Conservation (phyloP, 1,140 invertebrate species). For the Acromyrmex charruanus region DNA sequence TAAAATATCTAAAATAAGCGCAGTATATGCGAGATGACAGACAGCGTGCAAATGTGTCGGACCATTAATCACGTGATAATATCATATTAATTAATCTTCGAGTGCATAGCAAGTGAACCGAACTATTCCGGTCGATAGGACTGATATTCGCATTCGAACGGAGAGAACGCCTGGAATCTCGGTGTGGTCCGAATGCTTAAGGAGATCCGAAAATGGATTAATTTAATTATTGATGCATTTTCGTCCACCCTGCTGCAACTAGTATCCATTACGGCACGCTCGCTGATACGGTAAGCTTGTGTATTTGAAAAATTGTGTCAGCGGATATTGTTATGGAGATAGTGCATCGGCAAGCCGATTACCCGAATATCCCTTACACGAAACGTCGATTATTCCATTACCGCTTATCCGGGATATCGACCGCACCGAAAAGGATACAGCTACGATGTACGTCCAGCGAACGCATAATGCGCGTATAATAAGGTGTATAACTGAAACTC, state of each 20-base stretch:
- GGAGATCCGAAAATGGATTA: slow-evolving; percentile 49
- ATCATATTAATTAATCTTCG: slow-evolving; percentile 28
- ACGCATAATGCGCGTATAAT: slow-evolving; percentile 68
- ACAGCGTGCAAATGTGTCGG: slow-evolving; percentile 1
- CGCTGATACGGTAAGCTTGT: background rate
- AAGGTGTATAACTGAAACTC: slow-evolving; percentile 68
- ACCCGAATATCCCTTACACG: slow-evolving; percentile 72
- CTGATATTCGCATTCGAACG: background rate
- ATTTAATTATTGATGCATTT: slow-evolving; percentile 63
- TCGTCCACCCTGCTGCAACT: background rate
- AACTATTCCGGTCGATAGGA: background rate
- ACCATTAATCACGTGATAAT: slow-evolving; percentile 4
- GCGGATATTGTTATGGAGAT: slow-evolving; percentile 69
- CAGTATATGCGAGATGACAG: background rate
- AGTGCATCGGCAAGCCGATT: slow-evolving; percentile 63
- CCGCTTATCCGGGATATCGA: slow-evolving; percentile 71
- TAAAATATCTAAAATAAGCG: slow-evolving; percentile 12
- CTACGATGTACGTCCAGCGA: slow-evolving; percentile 3
- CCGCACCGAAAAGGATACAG: slow-evolving; percentile 59
- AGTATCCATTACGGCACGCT: background rate
- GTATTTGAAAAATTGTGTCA: slow-evolving; percentile 65
- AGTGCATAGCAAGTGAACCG: background rate
- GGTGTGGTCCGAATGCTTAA: background rate
- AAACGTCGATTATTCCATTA: slow-evolving; percentile 76
- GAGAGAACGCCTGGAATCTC: background rate